Base-by-base conservation (phyloP, 2,888 invertebrate species). In the Nipponacmea schrenckii region DNA sequence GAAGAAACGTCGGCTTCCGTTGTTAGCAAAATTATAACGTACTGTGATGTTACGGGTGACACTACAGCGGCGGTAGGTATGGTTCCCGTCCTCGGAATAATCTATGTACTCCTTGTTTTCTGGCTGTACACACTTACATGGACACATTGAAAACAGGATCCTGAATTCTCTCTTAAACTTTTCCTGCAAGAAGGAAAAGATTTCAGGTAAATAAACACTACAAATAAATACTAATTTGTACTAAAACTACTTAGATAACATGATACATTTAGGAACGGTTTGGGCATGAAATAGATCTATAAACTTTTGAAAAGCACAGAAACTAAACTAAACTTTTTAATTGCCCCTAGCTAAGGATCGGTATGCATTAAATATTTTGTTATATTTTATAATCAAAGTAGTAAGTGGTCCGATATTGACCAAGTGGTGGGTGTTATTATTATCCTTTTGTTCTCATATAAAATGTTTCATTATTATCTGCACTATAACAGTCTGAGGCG, bases 161-260 rank as follows among this genome's bases (percentile, higher is more conserved):
- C 77, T 70, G 71, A 80, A 82, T 27, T 76, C 79, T 56, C 78
- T 74, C 67, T 82, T 83, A 74, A 79, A 82, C 68, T 80, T 82
- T 67, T 82, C 79, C 81, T 83, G 74, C 14, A 69, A 77, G 62
- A 24, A 44, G 69, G 48, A 69, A 50, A 39, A 39, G 7, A 39
- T 39, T 1, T 8, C 8, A 31, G 31, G 31, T 31, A 31, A 3
- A 26, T 68, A 27, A 39, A 46, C 24, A 31, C 20, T 4, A 31
- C 20, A 39, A n/a, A n/a, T 45, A 3, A 64, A 27, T 17, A 68
- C 17, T 62, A 17, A 3, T 1, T 44, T 14, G 64, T 15, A 64
- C 15, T 0, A n/a, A n/a, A n/a, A 45, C 12, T 46, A 12, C 15
- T 24, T 39, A 66, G 17, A 24, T 10, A 20, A 24, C n/a, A 31